A percentile compares a stretch with the other conserved stretches of the same genome.
These are phyloP conservation scores for Drosophila vallismaia DNA, from an alignment of 2,888 invertebrate species.

Conservation along the genomic window DNA sequence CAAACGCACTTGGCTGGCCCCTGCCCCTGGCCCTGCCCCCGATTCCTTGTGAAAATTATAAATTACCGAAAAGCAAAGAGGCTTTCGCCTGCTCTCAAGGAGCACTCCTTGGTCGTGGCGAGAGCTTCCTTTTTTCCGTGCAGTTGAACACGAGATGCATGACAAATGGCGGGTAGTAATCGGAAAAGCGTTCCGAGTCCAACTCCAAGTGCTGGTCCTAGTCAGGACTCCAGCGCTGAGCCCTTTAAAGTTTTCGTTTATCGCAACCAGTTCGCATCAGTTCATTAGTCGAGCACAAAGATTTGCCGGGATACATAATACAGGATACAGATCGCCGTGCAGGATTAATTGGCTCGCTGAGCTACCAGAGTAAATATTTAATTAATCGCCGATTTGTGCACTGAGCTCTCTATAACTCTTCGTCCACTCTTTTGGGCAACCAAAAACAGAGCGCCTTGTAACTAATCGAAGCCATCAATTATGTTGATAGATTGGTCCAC, in stretches of 20 bases:
- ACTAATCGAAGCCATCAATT: slow-evolving; percentile 83
- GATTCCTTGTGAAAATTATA: slow-evolving; percentile 60
- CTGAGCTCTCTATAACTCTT: slow-evolving; percentile 68
- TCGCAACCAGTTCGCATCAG: slow-evolving; percentile 48
- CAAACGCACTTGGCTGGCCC: slow-evolving; percentile 56
- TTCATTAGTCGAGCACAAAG: slow-evolving; percentile 71
- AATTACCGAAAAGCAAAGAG: slow-evolving; percentile 59
- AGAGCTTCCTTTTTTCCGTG: slow-evolving; percentile 76
- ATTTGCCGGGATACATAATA: slow-evolving; percentile 27
- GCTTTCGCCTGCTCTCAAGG: slow-evolving; percentile 13
- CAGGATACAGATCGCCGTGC: slow-evolving; percentile 47
- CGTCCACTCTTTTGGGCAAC: slow-evolving; percentile 1
- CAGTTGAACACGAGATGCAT: slow-evolving; percentile 82
- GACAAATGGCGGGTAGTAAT: slow-evolving; percentile 53
- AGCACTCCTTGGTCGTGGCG: slow-evolving; percentile 6
- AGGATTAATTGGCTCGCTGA: slow-evolving; percentile 67
- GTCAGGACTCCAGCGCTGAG: not conserved
- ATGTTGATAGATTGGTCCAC: slow-evolving; percentile 82
- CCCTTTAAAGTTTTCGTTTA: slow-evolving; percentile 38
- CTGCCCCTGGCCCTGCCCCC: slow-evolving; percentile 35
- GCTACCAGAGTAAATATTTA: slow-evolving; percentile 73
- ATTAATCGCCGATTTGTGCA: slow-evolving; percentile 81
- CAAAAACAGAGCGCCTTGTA: slow-evolving; percentile 57
- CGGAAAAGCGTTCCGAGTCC: slow-evolving; percentile 1
- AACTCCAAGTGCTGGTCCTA: not conserved